A percentile compares a stretch with the other conserved stretches of the same genome.
These are phyloP conservation scores for Entomobrya multifasciata DNA, from an alignment of 2,888 invertebrate genomes.

Conservation along the genomic window DNA sequence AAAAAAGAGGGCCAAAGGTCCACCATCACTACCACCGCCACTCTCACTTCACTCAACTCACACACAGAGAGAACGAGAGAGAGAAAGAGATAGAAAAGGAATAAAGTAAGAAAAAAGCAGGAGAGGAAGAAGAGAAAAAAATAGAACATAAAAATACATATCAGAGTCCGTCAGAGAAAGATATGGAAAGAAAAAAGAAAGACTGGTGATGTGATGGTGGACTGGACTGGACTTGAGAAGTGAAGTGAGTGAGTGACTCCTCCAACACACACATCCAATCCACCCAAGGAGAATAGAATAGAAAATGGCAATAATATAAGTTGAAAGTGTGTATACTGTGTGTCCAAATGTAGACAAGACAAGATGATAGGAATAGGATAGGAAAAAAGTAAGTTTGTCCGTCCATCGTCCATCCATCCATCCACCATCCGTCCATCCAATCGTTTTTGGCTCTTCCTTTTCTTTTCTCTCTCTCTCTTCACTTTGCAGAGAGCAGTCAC, in stretches of 20 bases:
- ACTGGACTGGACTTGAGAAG: constrained; percentile 32
- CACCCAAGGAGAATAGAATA: constrained; percentile 45
- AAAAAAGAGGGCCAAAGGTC: constrained; percentile 67
- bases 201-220: no score
- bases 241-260: constrained; percentile 64
- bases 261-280: constrained; percentile 33
- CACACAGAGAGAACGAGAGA: constrained; percentile 6
- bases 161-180: constrained; percentile 58
- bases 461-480: constrained; percentile 34
- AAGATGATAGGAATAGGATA: constrained; percentile 33
- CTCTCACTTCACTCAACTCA: constrained; percentile 62
- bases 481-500: constrained; percentile 16
- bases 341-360: constrained; percentile 29
- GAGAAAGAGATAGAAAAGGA: constrained; percentile 40
- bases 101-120: constrained; percentile 30
- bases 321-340: constrained; percentile 9
- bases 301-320: constrained; percentile 34
- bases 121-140: constrained; percentile 35
- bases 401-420: constrained; percentile 71
- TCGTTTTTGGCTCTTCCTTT: constrained; percentile 58
- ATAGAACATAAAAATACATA: constrained; percentile 66
- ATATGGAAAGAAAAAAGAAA: constrained; percentile 35
- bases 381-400: constrained; percentile 46
- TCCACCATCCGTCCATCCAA: constrained; percentile 69
- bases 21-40: constrained; percentile 63